Base-by-base conservation (phyloP, 2,113 vertebrate species). In the Hippocampus mohnikei region DNA sequence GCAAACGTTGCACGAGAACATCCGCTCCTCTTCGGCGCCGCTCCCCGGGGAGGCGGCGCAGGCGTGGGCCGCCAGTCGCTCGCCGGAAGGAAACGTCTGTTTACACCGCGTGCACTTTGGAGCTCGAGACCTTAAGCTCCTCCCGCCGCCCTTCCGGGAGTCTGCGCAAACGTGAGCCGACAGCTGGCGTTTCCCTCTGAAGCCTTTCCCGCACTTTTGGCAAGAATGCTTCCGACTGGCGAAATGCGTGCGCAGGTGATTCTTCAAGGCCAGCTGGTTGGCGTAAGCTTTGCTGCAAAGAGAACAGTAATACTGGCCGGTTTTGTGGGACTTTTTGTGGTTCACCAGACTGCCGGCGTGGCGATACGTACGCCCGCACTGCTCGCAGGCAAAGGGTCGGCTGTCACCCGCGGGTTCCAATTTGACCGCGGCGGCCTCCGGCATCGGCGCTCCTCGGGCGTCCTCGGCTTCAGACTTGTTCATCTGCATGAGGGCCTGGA, bases 321-420 rank as follows among this genome's bases (percentile, higher is more conserved):
- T 95, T 82, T 95, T 94, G 76, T 96, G 95, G 1, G 95, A 95
- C 79, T 95, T 94, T 60, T 91, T 94, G 88, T 96, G 95, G 86
- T 96, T 96, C 68, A 95, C 94, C 73, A 96, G 89, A 81, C 94
- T 96, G 21, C 95, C 95, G 2, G 94, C 94, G 1, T 96, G 95
- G 12, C 95, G 93, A 80, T 95, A 95, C 0, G 93, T 95, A 33
- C 94, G 92, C 7, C 94, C 95, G 75, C 95, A 96, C 67, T 95
- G 94, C 59, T 92, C 92, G 66, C 95, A 96, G 8, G 90, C 88
- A 77, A 93, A 96, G 37, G 94, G 95, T 0, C 95, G 90, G 11
- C 86, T 64, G 62, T 91, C 89, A 0, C 61, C 81, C 0, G 75
- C 23, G 58, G 82, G 77, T 70, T 86, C 84, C 0, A 65, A 73